Evolutionary conservation across 2,113 vertebrate species (phyloP).

Genomic region (Smithornis capensis): DNA sequence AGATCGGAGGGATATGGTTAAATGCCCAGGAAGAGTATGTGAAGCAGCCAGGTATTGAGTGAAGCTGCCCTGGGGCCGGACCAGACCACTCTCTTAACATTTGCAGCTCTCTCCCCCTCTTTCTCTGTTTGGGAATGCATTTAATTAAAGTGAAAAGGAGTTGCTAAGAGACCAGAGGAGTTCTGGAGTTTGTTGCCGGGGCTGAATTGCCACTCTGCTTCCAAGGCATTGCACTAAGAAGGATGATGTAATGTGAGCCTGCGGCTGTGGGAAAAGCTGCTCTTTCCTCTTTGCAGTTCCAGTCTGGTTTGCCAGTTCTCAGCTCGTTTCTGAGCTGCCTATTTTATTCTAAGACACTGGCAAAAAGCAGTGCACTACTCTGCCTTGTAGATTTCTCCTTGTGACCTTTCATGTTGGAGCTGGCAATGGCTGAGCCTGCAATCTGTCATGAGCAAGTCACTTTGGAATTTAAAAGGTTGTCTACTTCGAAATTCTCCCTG

Average conservation of each 20-base stretch:
- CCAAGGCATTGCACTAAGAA: not conserved
- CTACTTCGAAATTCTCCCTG: not conserved
- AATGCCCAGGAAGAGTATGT: not conserved
- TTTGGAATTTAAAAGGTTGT: not conserved
- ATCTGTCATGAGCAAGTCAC: not conserved
- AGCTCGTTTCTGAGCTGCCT: not conserved
- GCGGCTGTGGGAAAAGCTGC: not conserved
- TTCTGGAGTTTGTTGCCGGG: constrained; percentile 48
- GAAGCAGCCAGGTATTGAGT: not conserved
- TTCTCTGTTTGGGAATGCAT: constrained; percentile 40
- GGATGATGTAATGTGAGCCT: not conserved
- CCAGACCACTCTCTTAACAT: not conserved
- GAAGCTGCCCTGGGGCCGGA: not conserved
- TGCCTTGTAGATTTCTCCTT: not conserved
- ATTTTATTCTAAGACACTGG: not conserved
- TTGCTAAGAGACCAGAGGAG: constrained; percentile 59
- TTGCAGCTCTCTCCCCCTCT: not conserved
- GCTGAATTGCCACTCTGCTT: constrained; percentile 28
- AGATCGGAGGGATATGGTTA: not conserved
- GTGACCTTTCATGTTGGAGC: not conserved
- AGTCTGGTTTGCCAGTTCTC: not conserved
- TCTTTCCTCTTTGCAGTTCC: not conserved
- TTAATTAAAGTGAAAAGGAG: constrained; percentile 57
- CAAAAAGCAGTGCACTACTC: not conserved
- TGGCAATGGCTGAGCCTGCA: not conserved